Evolutionary conservation across 2,113 vertebrate species (phyloP), one percentile per base, ranked within the genome.

Genomic region (Xyrauchen texanus): DNA sequence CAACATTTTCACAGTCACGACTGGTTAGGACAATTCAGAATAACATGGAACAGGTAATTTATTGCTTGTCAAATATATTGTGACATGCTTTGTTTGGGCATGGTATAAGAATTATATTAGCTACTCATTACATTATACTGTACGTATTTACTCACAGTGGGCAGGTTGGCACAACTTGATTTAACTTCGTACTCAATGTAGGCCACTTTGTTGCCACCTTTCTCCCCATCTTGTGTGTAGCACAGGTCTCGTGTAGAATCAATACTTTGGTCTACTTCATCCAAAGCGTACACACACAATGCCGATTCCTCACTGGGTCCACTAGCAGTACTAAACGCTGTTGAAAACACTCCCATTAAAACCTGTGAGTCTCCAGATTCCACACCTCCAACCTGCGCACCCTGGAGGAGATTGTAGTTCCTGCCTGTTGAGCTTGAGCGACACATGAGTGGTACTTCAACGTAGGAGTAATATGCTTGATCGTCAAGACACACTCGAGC

Each of bases 161-260:
- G 96, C 73, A 99, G 91, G 86, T 94, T 95, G 74, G 95, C 96
- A 11, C 97, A 99, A 91, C 92, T 95, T 15, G 97, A 98, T 78
- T 95, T 97, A 86, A 99, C 97, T 8, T 98, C 96, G 0, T 99
- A 99, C 77, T 98, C 97, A 3, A 99, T 99, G 87, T 98, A 98
- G 0, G 97, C 95, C 83, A 94, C 93, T 83, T 94, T 93, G 0
- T 15, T 70, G 0, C 93, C 92, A 55, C 93, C 91, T 0, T 88
- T 82, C 0, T 75, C 91, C 7, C 97, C 97, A 2, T 94, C 91
- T 72, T 92, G 90, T 69, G 96, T 99, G 88, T 99, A 99, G 88
- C 98, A 99, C 76, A 95, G 91, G 66, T 99, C 94, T 21, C 96
- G 92, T 0, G 97, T 98, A 83, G 86, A 88, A 84, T 98, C 93